A percentile compares a stretch with the other conserved stretches of the same genome.
phyloP scores from a whole-genome alignment of 1,140 invertebrate genomes.

The Nasonia vitripennis region DNA sequence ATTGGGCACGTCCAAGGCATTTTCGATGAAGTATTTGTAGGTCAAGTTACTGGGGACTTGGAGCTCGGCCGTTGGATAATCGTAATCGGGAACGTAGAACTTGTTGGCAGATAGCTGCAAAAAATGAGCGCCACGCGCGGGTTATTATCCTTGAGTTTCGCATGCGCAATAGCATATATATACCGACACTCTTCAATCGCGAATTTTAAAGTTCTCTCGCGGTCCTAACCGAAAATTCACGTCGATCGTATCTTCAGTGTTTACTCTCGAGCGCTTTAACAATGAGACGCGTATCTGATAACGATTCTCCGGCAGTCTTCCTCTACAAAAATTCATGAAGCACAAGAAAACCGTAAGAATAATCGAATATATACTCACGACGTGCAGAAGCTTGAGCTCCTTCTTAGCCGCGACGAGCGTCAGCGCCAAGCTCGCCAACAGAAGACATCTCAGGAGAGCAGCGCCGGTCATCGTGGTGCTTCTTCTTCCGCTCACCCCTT shows the following conservation, averaged over 20 bases:
- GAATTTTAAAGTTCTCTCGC: too few relatives aligned
- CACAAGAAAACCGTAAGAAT: background rate
- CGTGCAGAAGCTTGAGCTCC: conserved; percentile 17
- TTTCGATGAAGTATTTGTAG: conserved; percentile 58
- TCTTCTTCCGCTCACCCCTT: background rate
- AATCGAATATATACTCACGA: conserved; percentile 24
- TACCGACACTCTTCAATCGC: too few relatives aligned
- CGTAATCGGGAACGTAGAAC: conserved; percentile 58
- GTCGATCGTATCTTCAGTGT: background rate
- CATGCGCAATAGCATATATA: too few relatives aligned
- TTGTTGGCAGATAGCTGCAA: conserved; percentile 61
- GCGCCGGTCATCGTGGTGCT: background rate
- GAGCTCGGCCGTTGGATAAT: conserved; percentile 39
- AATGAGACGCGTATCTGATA: too few relatives aligned
- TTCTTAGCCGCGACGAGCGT: background rate
- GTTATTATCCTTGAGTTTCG: background rate
- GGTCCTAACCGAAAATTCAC: background rate
- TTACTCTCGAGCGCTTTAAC: background rate
- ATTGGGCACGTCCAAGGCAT: conserved; percentile 60
- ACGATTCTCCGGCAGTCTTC: background rate
- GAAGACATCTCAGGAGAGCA: background rate
- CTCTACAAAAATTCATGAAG: background rate
- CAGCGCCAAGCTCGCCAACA: background rate
- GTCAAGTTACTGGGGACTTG: conserved; percentile 57
- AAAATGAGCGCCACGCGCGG: background rate